Evolutionary conservation across 2,797 vertebrate species (phyloP).

Genomic region (Acestrorhynchus altus): DNA sequence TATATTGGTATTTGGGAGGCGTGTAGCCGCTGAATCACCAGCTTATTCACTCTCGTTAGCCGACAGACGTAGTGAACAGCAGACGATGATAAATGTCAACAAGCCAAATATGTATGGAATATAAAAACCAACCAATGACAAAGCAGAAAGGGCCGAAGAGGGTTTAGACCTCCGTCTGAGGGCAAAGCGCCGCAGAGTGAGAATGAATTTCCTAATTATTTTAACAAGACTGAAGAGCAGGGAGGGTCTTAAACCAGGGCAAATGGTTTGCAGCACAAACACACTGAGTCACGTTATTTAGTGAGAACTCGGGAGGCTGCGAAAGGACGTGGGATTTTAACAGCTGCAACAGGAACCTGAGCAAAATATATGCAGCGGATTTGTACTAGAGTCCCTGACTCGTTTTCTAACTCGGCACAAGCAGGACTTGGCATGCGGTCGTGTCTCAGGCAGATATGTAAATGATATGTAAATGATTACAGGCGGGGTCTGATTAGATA

Average conservation of each 20-base stretch:
- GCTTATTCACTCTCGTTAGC: not conserved
- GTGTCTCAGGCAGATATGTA: too few relatives aligned
- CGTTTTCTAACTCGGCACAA: too few relatives aligned
- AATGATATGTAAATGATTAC: too few relatives aligned
- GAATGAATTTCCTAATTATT: slow-evolving; percentile 23
- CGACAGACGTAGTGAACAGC: not conserved
- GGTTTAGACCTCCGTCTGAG: slow-evolving; percentile 3
- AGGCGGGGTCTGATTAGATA: too few relatives aligned
- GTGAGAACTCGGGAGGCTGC: not conserved
- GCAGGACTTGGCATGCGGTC: too few relatives aligned
- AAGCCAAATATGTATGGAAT: not conserved
- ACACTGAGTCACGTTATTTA: not conserved
- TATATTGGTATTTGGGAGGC: not conserved
- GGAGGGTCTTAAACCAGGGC: not conserved
- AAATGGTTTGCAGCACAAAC: slow-evolving; percentile 10
- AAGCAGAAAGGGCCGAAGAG: not conserved
- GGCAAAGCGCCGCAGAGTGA: not conserved
- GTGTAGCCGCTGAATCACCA: not conserved
- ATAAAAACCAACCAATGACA: not conserved
- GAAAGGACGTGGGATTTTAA: slow-evolving; percentile 12
- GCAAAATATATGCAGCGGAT: too few relatives aligned
- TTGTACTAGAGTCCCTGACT: not conserved
- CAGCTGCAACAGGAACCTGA: not conserved
- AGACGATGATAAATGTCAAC: not conserved
- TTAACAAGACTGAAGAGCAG: slow-evolving; percentile 20